Evolutionary conservation across 2,888 invertebrate species (phyloP), one percentile per base, ranked within the genome.

Genomic region (Catotricha subobsoleta): DNA sequence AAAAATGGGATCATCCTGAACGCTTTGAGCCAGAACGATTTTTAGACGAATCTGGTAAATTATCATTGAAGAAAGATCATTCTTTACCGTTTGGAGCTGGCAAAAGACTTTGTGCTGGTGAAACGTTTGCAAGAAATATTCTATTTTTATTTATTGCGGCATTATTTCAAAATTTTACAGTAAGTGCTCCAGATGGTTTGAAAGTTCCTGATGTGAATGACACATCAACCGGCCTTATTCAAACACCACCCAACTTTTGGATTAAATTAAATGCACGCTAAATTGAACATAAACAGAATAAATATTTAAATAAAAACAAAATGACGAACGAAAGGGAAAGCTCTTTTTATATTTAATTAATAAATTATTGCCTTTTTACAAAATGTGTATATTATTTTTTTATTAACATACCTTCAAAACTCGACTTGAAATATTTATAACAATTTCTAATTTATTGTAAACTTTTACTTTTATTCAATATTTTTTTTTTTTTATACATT

Each of bases 61-160:
- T 79, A 3, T 56, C 56, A 33, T 51, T 71, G 1, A 67, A 67
- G 23, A 67, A 67, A 43, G 79, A 80, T 50, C 62, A 65, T 29
- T 67, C 72, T 0, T 48, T 79, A 30, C 72, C 75, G 0, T 80
- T 80, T 53, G 76, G 79, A 36, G 70, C 72, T 48, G 77, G 79
- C 1, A 69, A 71, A 48, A 65, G 80, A 21, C 57, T 78, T 0
- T 80, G 80, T 51, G 71, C 76, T 0, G 80, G 80, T 0, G 80
- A 80, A 55, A 78, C 78, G 0, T 76, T 72, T 52, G 71, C 78
- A 0, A 65, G 79, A 2, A 76, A 75, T 47, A 64, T 67, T 47
- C 61, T 78, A 54, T 80, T 79, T 54, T 65, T 72, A 45, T 62
- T 72, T 8, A 64, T 74, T 25, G 52, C 74, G 0, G 66, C 65